Conservation (phyloP, 2,113 vertebrate genomes). For the Willisornis vidua region DNA sequence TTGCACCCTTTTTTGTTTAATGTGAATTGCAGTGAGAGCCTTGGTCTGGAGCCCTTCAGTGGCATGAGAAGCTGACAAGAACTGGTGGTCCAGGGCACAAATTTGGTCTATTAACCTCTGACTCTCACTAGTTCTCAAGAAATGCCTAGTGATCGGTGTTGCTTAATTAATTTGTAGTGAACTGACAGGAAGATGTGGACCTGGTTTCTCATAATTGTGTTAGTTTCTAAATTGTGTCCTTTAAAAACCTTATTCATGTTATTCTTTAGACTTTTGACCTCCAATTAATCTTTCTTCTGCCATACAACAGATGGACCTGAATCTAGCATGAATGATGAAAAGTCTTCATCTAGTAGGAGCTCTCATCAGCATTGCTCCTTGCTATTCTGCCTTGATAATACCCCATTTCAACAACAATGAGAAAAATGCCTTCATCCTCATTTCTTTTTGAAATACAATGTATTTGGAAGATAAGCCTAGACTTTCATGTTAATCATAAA, state of each 20-base stretch:
- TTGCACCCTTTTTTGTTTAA: neutral
- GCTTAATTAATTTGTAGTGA: constrained; percentile 28
- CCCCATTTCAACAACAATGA: constrained; percentile 57
- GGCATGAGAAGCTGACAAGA: neutral
- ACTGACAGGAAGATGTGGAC: neutral
- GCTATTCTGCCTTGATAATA: constrained; percentile 20
- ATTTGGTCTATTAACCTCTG: neutral
- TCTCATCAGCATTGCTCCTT: neutral
- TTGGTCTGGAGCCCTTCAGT: neutral
- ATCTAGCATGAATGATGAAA: neutral
- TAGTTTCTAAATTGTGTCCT: constrained; percentile 17
- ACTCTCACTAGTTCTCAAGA: neutral
- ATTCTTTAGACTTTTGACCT: neutral
- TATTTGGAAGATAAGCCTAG: constrained; percentile 64
- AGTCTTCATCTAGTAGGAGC: neutral
- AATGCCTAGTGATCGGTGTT: neutral
- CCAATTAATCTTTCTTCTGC: neutral
- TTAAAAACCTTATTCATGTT: neutral
- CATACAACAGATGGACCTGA: neutral
- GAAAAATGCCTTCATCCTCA: constrained; percentile 62
- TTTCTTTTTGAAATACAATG: constrained; percentile 69
- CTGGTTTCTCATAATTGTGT: constrained; percentile 10
- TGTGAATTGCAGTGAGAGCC: neutral
- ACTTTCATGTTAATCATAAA: constrained; percentile 72
- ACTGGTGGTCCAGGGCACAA: neutral